A percentile compares a stretch with the other conserved stretches of the same genome.
Evolutionary conservation across 2,113 vertebrate species (phyloP).

Genomic region (Oreochromis aureus): DNA sequence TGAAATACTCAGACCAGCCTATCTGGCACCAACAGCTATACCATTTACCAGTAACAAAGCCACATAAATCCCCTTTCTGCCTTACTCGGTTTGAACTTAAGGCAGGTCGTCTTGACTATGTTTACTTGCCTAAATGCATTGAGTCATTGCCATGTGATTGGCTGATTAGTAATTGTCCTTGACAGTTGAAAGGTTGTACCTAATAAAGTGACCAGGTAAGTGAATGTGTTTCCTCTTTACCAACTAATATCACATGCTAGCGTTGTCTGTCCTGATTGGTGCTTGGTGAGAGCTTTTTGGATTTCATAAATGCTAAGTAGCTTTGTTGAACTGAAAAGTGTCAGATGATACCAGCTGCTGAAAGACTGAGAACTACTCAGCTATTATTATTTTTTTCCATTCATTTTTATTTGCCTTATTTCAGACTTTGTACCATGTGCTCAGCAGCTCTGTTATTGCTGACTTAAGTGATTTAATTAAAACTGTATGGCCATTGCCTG

Average conservation of each 20-base stretch:
- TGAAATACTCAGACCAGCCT: not conserved
- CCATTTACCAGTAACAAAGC: not conserved
- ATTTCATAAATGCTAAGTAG: not conserved
- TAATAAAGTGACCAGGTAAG: not conserved
- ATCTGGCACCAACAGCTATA: not conserved
- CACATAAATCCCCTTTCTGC: not conserved
- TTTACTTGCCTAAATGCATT: not conserved
- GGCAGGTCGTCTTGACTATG: not conserved
- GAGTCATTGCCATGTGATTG: not conserved
- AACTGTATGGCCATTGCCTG: constrained; percentile 8
- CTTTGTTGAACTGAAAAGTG: not conserved
- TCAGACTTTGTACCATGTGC: not conserved
- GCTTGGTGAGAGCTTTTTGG: not conserved
- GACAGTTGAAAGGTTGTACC: not conserved
- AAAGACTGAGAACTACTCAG: not conserved
- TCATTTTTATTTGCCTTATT: not conserved
- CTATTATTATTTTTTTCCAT: not conserved
- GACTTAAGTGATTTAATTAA: constrained; percentile 25
- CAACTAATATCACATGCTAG: not conserved
- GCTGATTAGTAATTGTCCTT: not conserved
- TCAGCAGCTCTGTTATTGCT: constrained; percentile 4
- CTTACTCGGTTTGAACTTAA: not conserved
- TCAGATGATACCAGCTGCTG: not conserved
- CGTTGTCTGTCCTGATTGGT: not conserved
- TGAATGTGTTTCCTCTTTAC: not conserved